Conservation (phyloP, 2,797 vertebrate species). For the Champsocephalus esox region DNA sequence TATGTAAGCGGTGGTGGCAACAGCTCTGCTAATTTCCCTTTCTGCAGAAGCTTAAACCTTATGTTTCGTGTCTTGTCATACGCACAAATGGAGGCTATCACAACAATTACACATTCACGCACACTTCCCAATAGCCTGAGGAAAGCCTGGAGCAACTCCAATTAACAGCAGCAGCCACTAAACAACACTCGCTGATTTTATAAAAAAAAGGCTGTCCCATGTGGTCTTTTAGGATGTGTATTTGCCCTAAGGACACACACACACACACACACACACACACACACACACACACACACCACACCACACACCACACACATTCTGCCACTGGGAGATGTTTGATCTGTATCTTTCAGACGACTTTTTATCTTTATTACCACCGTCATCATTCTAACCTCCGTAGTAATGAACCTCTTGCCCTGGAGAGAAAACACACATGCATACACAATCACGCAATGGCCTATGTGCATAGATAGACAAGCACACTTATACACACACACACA, state of each 20-base stretch:
- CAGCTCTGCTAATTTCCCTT: conserved; percentile 45
- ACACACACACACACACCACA: not conserved
- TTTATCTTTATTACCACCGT: conserved; percentile 56
- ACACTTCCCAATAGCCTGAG: conserved; percentile 58
- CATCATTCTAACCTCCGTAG: conserved; percentile 64
- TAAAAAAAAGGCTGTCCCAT: conserved; percentile 32
- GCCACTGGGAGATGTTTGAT: conserved; percentile 57
- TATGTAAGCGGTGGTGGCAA: conserved; percentile 33
- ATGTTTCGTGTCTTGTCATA: conserved; percentile 33
- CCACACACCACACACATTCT: not conserved
- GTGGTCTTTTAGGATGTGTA: conserved; percentile 42
- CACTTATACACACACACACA: conserved; percentile 16
- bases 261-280: not conserved
- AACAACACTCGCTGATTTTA: conserved; percentile 57
- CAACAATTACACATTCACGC: conserved; percentile 22
- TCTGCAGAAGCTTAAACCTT: conserved; percentile 39
- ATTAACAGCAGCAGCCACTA: conserved; percentile 67
- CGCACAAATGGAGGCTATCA: conserved; percentile 32
- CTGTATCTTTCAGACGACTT: conserved; percentile 44
- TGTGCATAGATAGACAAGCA: conserved; percentile 19
- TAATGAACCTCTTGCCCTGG: conserved; percentile 50
- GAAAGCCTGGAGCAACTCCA: conserved; percentile 69
- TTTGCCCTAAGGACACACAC: conserved; percentile 45
- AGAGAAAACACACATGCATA: conserved; percentile 34
- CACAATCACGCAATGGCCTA: conserved; percentile 7